Conservation (phyloP, 2,797 vertebrate genomes). For the Ataeniobius toweri region DNA sequence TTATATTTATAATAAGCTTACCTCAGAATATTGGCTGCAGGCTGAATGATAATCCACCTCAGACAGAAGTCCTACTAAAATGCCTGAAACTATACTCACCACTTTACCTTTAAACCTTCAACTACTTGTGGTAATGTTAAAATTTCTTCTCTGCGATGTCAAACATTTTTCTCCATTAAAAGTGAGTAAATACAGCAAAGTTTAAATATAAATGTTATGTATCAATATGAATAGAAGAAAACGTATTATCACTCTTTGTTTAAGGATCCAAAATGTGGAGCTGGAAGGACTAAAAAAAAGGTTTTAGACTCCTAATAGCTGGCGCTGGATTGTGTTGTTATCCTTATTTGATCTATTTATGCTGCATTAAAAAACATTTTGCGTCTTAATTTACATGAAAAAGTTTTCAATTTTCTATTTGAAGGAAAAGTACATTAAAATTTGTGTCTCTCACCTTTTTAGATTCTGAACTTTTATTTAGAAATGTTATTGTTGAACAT, state of each 20-base stretch:
- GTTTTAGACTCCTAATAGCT: neutral
- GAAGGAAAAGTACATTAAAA: no score
- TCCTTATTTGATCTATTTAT: no score
- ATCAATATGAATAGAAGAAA: no score
- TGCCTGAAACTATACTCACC: neutral
- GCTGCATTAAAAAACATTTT: no score
- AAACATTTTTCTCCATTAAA: neutral
- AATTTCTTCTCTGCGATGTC: neutral
- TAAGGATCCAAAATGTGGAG: neutral
- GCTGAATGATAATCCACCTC: conserved; percentile 13
- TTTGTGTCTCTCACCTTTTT: no score
- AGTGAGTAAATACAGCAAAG: neutral
- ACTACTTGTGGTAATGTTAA: neutral
- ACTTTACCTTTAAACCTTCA: neutral
- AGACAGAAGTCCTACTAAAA: neutral
- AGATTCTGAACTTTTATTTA: no score
- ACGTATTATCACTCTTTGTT: no score
- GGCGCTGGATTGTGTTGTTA: no score
- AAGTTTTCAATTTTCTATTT: no score
- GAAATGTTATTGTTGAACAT: no score
- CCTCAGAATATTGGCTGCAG: neutral
- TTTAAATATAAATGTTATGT: no score
- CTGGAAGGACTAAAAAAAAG: neutral
- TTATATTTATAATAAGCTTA: neutral
- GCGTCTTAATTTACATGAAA: no score